A percentile compares a stretch with the other conserved stretches of the same genome.
These are phyloP conservation scores for Argyrosomus japonicus DNA, from an alignment of 2,113 vertebrate genomes.

Conservation along the genomic window DNA sequence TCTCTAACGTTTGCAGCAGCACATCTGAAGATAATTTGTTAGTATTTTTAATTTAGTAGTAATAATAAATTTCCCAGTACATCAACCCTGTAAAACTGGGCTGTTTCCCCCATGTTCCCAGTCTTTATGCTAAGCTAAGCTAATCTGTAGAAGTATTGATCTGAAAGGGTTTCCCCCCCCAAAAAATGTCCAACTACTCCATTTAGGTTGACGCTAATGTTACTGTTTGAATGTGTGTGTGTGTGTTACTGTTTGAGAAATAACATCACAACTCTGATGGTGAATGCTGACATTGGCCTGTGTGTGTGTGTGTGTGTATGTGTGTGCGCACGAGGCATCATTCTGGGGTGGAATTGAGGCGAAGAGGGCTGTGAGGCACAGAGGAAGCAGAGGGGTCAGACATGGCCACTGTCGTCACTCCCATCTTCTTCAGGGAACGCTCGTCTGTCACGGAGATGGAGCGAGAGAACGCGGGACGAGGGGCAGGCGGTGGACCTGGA, in stretches of 20 bases:
- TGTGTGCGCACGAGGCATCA: conserved; percentile 59
- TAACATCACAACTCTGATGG: no score
- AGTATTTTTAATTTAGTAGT: neutral
- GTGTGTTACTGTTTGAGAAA: conserved; percentile 20
- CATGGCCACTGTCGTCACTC: conserved; percentile 66
- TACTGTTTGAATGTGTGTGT: conserved; percentile 17
- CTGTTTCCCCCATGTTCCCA: neutral
- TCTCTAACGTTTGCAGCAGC: neutral
- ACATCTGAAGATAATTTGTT: neutral
- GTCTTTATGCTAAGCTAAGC: neutral
- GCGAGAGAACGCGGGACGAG: conserved; percentile 73
- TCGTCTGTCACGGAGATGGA: conserved; percentile 86
- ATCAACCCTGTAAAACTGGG: no score
- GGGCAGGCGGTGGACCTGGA: conserved; percentile 40
- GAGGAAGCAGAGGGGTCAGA: conserved; percentile 56
- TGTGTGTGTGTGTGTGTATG: conserved; percentile 28
- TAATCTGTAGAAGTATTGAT: conserved; percentile 2
- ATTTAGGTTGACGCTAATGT: conserved; percentile 3
- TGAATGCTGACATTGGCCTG: conserved; percentile 18
- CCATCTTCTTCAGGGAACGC: conserved; percentile 82
- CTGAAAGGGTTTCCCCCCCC: neutral
- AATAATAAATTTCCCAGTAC: no score
- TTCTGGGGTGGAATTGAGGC: conserved; percentile 79
- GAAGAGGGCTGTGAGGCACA: conserved; percentile 39
- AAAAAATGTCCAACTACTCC: neutral